phyloP scores from a whole-genome alignment of 2,113 vertebrate species.

The Ceratotherium simum region DNA sequence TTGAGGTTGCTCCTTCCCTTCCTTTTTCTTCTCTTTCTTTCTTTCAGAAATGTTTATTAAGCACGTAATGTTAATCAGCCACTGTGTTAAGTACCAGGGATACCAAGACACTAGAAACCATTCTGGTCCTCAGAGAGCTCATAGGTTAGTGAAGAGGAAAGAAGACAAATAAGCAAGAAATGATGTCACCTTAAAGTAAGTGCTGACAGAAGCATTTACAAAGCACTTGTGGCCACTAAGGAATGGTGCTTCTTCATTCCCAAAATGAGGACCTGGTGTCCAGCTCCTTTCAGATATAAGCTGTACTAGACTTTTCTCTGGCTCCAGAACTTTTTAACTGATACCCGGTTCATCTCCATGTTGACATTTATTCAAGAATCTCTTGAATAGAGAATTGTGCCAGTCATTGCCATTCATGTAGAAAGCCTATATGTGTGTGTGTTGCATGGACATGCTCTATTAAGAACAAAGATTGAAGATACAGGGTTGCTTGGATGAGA shows the following conservation, averaged over 20 bases:
- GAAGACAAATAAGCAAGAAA: not conserved
- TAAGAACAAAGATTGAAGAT: slow-evolving; percentile 37
- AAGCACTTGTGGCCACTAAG: not conserved
- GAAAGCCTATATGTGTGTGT: not conserved
- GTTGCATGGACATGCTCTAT: not conserved
- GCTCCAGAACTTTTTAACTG: not conserved
- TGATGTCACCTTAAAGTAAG: not conserved
- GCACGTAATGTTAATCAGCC: not conserved
- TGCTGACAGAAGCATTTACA: not conserved
- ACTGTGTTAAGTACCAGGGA: not conserved
- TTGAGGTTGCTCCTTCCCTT: not conserved
- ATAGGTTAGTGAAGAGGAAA: not conserved
- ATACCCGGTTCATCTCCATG: not conserved
- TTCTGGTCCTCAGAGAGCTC: not conserved
- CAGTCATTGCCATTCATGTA: not conserved
- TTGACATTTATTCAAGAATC: not conserved
- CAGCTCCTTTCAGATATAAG: not conserved
- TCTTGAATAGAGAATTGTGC: not conserved
- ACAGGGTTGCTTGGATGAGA: not conserved
- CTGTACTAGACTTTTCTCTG: not conserved
- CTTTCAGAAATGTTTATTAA: not conserved
- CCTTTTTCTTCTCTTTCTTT: not conserved
- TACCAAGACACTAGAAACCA: not conserved
- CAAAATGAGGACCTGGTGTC: not conserved
- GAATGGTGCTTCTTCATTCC: not conserved